A percentile compares a stretch with the other conserved stretches of the same genome.
Conservation (phyloP, 2,888 invertebrate genomes). For the Cataglyphis albicans region DNA sequence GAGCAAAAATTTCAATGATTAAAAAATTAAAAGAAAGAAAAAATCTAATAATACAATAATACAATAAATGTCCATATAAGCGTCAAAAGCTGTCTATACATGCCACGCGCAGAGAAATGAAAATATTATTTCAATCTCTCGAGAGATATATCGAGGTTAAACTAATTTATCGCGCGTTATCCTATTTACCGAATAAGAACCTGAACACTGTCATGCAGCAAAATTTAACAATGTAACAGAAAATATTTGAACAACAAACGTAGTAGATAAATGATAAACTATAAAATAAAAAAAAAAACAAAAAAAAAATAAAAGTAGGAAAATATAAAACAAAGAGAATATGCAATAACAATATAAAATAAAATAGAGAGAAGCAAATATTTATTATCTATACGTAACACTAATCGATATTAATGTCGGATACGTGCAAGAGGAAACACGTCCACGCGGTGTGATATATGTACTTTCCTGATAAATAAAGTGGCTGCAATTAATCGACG, state of each 20-base stretch:
- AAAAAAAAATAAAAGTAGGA: neutral
- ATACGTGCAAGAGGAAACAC: neutral
- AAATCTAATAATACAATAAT: neutral
- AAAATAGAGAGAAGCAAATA: slow-evolving; percentile 19
- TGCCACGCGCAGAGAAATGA: neutral
- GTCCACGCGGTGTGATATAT: slow-evolving; percentile 9
- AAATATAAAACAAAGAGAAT: neutral
- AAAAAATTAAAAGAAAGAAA: neutral
- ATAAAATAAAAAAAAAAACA: neutral
- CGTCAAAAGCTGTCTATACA: neutral
- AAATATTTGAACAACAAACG: slow-evolving; percentile 7
- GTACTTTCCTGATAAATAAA: slow-evolving; percentile 40
- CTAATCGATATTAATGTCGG: slow-evolving; percentile 40
- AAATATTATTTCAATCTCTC: slow-evolving; percentile 25
- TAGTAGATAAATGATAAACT: slow-evolving; percentile 29
- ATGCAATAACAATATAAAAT: neutral
- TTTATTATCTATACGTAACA: slow-evolving; percentile 20
- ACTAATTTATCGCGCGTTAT: slow-evolving; percentile 13
- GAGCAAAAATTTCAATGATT: neutral
- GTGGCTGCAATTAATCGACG: slow-evolving; percentile 44
- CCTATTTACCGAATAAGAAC: neutral
- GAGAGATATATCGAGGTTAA: neutral
- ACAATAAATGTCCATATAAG: neutral
- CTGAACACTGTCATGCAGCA: neutral
- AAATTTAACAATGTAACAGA: slow-evolving; percentile 28